Evolutionary conservation across 2,113 vertebrate species (phyloP).

Genomic region (Chionis minor): DNA sequence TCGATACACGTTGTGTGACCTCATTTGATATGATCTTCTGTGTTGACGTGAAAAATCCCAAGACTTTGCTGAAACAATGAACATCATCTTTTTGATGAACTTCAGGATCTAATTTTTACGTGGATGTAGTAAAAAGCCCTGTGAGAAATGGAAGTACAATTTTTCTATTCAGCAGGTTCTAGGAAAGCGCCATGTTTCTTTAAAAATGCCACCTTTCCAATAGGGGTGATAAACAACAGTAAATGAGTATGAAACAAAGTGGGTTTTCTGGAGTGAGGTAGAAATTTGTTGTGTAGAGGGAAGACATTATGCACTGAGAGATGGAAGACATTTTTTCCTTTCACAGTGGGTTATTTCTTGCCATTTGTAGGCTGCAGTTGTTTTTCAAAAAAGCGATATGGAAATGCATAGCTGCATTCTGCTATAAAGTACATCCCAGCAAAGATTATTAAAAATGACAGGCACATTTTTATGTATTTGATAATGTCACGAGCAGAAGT

Average conservation of each 20-base stretch:
- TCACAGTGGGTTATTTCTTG: slow-evolving; percentile 6
- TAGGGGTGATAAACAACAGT: neutral
- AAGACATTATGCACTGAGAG: neutral
- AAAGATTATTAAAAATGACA: slow-evolving; percentile 42
- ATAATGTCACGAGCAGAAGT: slow-evolving; percentile 1
- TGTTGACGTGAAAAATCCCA: neutral
- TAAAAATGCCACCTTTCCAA: neutral
- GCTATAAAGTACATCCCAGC: neutral
- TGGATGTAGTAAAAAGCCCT: neutral
- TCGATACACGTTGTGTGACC: neutral
- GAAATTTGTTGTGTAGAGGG: neutral
- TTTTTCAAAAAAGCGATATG: neutral
- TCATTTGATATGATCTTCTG: neutral
- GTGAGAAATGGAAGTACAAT: neutral
- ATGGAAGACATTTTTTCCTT: slow-evolving; percentile 17
- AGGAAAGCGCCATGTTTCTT: neutral
- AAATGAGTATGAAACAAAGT: slow-evolving; percentile 21
- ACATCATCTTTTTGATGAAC: neutral
- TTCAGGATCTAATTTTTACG: neutral
- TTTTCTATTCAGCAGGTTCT: neutral
- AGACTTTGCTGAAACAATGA: neutral
- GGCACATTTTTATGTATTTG: slow-evolving; percentile 5
- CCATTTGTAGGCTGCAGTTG: neutral
- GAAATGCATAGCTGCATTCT: neutral
- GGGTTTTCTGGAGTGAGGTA: slow-evolving; percentile 6